These are phyloP conservation scores for Ichneumon xanthorius DNA, from an alignment of 2,888 invertebrate genomes.

Conservation along the genomic window DNA sequence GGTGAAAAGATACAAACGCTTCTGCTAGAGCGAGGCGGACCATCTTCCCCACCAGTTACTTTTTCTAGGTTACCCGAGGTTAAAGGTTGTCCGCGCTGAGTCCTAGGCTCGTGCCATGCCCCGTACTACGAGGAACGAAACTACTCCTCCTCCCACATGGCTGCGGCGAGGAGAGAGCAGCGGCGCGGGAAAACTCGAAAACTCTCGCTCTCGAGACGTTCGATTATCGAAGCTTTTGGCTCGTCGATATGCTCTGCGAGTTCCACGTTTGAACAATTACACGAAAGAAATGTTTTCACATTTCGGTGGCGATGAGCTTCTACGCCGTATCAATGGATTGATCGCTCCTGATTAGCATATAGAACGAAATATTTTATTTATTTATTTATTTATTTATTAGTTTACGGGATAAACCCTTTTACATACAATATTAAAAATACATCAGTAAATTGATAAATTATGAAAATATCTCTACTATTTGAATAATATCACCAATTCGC, in stretches of 20 bases:
- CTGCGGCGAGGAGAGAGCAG: neutral
- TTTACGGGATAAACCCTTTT: no score
- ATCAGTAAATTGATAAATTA: no score
- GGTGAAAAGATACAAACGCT: conserved; percentile 58
- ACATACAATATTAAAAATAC: no score
- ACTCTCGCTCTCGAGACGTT: neutral
- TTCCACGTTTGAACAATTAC: neutral
- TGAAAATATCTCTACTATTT: no score
- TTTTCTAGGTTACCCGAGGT: conserved; percentile 64
- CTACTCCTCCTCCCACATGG: conserved; percentile 15
- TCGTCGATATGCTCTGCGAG: neutral
- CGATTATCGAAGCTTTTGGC: neutral
- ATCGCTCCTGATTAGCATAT: no score
- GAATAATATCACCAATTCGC: no score
- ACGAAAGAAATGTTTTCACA: neutral
- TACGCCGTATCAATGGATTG: neutral
- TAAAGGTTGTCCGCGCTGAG: conserved; percentile 57
- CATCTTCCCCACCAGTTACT: conserved; percentile 47
- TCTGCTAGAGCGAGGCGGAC: conserved; percentile 61
- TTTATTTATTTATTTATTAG: no score
- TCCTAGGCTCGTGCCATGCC: conserved; percentile 13
- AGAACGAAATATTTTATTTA: no score
- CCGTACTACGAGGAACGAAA: conserved; percentile 4
- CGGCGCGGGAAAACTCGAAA: neutral
- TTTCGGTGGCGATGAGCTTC: neutral